Conservation (phyloP, 1,140 invertebrate genomes). For the Mercenaria mercenaria region DNA sequence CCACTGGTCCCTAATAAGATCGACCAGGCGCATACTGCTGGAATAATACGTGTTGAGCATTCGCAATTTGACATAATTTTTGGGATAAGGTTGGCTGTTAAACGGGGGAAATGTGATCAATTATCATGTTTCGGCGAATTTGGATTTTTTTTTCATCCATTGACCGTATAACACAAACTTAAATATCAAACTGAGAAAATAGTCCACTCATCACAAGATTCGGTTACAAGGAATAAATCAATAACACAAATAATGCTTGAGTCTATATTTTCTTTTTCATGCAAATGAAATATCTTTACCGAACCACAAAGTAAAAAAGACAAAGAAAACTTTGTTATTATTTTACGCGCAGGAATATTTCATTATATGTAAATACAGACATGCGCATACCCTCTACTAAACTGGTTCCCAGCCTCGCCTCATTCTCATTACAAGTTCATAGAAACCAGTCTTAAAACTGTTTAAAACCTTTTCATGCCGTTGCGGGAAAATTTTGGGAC, state of each 20-base stretch:
- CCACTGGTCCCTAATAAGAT: constrained; percentile 95
- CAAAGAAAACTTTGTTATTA: neutral
- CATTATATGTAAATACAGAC: neutral
- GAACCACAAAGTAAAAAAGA: no score
- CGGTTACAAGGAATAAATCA: no score
- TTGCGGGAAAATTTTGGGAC: no score
- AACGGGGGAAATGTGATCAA: neutral
- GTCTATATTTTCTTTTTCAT: no score
- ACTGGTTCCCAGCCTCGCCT: no score
- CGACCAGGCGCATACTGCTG: constrained; percentile 98
- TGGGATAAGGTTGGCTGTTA: neutral
- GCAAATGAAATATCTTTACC: no score
- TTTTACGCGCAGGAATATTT: neutral
- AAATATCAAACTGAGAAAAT: neutral
- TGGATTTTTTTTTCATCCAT: constrained; percentile 3
- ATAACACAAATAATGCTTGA: no score
- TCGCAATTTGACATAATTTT: constrained; percentile 79
- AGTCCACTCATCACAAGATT: no score
- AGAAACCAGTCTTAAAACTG: no score
- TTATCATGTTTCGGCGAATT: constrained; percentile 23
- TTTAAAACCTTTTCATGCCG: no score
- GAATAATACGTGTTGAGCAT: constrained; percentile 88
- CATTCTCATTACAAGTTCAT: no score
- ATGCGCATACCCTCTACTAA: no score
- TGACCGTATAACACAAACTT: neutral